Percentiles rank a stretch among this genome's conserved stretches.
Conservation (phyloP, 2,888 invertebrate genomes). For the Leptinotarsa rubiginosa region DNA sequence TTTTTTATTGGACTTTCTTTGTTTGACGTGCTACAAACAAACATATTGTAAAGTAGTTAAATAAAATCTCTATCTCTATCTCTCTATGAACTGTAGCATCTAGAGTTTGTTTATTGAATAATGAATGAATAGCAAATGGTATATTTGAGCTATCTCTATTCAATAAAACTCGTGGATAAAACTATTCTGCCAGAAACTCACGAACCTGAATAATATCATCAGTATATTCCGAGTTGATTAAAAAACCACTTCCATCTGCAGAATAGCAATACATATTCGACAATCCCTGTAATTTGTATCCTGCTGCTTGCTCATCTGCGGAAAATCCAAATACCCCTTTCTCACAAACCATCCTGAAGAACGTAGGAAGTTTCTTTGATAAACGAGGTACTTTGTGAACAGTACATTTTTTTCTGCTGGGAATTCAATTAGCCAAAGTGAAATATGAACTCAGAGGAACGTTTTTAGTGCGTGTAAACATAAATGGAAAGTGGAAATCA, state of each 20-base stretch:
- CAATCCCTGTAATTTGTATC: constrained; percentile 14
- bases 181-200: too few relatives aligned
- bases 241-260: constrained; percentile 15
- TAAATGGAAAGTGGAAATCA: background rate
- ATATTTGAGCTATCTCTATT: too few relatives aligned
- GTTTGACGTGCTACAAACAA: too few relatives aligned
- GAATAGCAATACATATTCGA: constrained; percentile 4
- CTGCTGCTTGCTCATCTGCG: constrained; percentile 8
- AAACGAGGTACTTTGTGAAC: constrained; percentile 17
- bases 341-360: background rate
- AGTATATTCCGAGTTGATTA: background rate
- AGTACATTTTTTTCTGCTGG: background rate
- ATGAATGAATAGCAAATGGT: too few relatives aligned
- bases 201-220: background rate
- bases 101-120: too few relatives aligned
- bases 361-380: constrained; percentile 5
- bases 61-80: too few relatives aligned
- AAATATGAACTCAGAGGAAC: background rate
- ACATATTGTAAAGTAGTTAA: too few relatives aligned
- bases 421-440: constrained; percentile 14
- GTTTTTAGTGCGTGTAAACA: constrained; percentile 1
- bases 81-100: too few relatives aligned
- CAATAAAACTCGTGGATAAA: too few relatives aligned
- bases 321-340: constrained; percentile 8
- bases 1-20: too few relatives aligned